Base-by-base conservation (phyloP, 2,888 invertebrate species). In the Ophion ventricosus region DNA sequence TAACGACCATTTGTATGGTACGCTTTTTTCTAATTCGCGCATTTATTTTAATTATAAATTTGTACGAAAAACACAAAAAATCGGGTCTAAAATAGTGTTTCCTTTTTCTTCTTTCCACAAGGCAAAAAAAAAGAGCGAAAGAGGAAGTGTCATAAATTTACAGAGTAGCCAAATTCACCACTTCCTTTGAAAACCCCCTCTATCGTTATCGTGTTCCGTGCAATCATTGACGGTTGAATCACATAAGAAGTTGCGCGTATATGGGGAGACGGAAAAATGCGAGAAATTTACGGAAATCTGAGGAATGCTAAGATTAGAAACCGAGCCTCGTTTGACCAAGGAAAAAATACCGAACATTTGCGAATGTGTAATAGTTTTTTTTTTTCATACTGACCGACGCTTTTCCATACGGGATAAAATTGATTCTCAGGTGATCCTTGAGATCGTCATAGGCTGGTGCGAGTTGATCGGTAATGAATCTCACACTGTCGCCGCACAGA, bases 351-450 rank as follows among this genome's bases (percentile, higher is more conserved):
- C 14, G 4, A 49, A 49, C 17, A 17, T 49, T 14, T 49, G 4
- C 4, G 14, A 49, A 17, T 4, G 49, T 14, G 49, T 49, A 49
- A 17, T 49, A 4, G 14, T 49, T 49, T 49, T 49, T 49, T 49
- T 49, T 49, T 49, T 43, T 14, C 54, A 17, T 54, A 90, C 93
- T 92, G 90, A 95, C 95, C 83, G 87, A 88, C 1, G 95, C 94
- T 88, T 95, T 94, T 83, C 95, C 95, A 85, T 94, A 95, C 1
- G 95, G 95, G 11, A 95, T 88, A 20, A 94, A 92, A 43, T 92
- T 93, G 8, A 95, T 72, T 3, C 91, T 88, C 8, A 95, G 87
- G 86, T 92, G 88, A 40, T 92, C 88, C 70, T 91, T 90, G 54
- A 94, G 87, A 20, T 79, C 66, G 69, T 90, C 25, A 90, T 94